Evolutionary conservation across 2,113 vertebrate species (phyloP).

Genomic region (Herpetotheres cachinnans): DNA sequence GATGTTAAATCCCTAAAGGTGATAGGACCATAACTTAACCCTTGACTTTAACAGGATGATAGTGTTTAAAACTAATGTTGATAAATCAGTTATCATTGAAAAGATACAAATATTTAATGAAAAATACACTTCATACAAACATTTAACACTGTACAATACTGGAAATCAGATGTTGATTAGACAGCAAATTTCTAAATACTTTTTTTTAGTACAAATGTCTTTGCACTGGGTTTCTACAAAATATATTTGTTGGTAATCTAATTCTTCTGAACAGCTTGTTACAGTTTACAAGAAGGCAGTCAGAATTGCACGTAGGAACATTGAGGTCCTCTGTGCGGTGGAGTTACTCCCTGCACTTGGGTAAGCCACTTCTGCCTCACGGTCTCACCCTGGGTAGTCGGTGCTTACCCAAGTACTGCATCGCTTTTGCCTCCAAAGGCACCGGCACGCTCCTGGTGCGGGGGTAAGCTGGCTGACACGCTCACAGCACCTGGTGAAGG

Average conservation of each 20-base stretch:
- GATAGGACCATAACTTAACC: neutral
- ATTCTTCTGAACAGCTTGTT: neutral
- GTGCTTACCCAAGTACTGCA: neutral
- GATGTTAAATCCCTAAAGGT: neutral
- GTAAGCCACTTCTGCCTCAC: neutral
- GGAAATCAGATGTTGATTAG: neutral
- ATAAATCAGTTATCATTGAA: neutral
- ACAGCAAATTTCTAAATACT: neutral
- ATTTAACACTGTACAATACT: neutral
- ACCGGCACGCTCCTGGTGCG: too few relatives aligned
- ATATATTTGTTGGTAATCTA: neutral
- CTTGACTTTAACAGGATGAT: neutral
- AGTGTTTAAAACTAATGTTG: neutral
- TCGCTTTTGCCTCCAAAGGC: neutral
- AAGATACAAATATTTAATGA: neutral
- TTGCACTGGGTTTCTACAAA: neutral
- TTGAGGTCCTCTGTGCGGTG: neutral
- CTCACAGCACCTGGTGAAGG: neutral
- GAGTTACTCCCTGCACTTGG: fast-evolving
- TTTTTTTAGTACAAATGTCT: neutral
- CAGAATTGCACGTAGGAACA: neutral
- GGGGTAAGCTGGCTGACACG: neutral
- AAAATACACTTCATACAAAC: neutral
- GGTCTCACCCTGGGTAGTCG: neutral
- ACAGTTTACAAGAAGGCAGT: neutral